phyloP scores from a whole-genome alignment of 1,140 invertebrate genomes.

The Maconellicoccus hirsutus region DNA sequence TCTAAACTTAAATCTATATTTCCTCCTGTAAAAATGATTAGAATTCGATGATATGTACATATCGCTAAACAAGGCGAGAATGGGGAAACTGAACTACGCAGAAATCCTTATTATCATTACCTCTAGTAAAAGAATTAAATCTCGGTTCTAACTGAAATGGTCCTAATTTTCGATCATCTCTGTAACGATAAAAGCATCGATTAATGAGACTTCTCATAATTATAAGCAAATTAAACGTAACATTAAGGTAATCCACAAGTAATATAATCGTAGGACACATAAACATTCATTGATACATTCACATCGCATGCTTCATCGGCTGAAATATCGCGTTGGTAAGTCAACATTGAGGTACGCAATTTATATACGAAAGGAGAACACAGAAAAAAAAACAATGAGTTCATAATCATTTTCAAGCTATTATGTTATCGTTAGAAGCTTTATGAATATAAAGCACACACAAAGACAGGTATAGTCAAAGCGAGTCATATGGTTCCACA shows the following conservation, averaged over 20 bases:
- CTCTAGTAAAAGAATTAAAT: slow-evolving; percentile 2
- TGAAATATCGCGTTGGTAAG: background rate
- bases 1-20: slow-evolving; percentile 75
- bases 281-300: background rate
- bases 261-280: background rate
- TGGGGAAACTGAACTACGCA: too few species aligned
- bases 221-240: background rate
- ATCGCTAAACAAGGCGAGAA: too few species aligned
- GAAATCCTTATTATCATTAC: too few species aligned
- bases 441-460: slow-evolving; percentile 13
- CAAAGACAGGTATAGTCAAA: slow-evolving; percentile 14
- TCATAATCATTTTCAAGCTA: slow-evolving; percentile 15
- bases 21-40: slow-evolving; percentile 39
- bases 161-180: slow-evolving; percentile 15
- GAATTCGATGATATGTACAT: too few species aligned
- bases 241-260: background rate
- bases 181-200: background rate
- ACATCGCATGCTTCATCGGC: background rate
- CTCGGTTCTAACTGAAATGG: slow-evolving; percentile 2
- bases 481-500: slow-evolving; percentile 1
- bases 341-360: background rate
- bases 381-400: background rate
- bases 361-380: background rate
- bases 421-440: background rate
- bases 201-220: background rate